Base-by-base conservation (phyloP, 2,888 invertebrate genomes). In the Lasius platythorax region DNA sequence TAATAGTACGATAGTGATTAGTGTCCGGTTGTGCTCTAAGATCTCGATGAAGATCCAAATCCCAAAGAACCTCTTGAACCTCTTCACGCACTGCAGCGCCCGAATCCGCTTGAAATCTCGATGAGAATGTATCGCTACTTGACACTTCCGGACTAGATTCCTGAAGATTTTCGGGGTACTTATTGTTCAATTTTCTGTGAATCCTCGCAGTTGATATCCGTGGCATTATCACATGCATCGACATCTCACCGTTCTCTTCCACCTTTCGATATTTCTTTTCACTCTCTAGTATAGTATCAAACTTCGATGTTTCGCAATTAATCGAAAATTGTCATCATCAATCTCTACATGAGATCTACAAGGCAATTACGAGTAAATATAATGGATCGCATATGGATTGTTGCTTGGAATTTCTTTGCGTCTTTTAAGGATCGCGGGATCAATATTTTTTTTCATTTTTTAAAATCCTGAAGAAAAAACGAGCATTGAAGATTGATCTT, bases 41-140 rank as follows among this genome's bases (percentile, higher is more conserved):
- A 23, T 93, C 93, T 2, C 93, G 89, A 78, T 96, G 96, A 78
- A 96, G 94, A 93, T 97, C 96, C 93, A 97, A 94, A 92, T 98
- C 97, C 98, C 98, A 98, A 90, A 98, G 96, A 23, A 23, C 23
- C 23, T 23, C 23, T 93, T 98, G 98, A 89, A 98, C 97, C 86
- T 97, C 97, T 94, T 97, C 97, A 28, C 89, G 83, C 9, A 90
- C 87, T n/a, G 75, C 88, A 1, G 97, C 97, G 89, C 96, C 96
- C 87, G 97, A 97, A 88, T 97, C 97, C 72, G 97, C 97, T 91
- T 97, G 96, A 95, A 97, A 96, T 87, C 97, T 97, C 67, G 97
- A 97, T 74, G 98, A 98, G 53, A 94, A 85, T 0, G 93, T 94
- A 3, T 94, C 94, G 82, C 94, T 95, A 89, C 94, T 95, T 37